These are phyloP conservation scores for Lucilia cuprina DNA, from an alignment of 1,140 invertebrate species.

Conservation along the genomic window DNA sequence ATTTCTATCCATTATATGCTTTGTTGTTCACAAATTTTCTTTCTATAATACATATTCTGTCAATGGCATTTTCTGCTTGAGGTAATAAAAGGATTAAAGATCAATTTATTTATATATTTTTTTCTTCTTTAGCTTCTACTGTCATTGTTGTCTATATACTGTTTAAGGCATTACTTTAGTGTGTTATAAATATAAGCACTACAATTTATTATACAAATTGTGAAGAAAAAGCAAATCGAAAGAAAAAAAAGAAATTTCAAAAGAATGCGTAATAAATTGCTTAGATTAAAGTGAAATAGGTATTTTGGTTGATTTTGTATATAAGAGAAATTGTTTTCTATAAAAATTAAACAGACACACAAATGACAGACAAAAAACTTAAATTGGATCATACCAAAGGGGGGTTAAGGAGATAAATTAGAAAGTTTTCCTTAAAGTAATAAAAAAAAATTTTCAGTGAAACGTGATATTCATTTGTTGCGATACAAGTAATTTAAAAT, in stretches of 20 bases:
- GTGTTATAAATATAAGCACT: not conserved
- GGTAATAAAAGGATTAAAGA: constrained; percentile 7
- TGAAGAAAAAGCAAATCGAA: not conserved
- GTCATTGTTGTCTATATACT: not conserved
- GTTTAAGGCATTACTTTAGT: not conserved
- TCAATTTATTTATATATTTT: not conserved
- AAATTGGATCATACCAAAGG: no score
- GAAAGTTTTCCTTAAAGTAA: no score
- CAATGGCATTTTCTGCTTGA: constrained; percentile 6
- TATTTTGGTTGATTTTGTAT: not conserved
- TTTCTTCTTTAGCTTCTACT: not conserved
- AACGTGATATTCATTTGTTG: no score
- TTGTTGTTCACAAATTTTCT: not conserved
- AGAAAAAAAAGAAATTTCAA: not conserved
- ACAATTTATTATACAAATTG: not conserved
- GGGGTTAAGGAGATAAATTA: no score
- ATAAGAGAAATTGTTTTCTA: no score
- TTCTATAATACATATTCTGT: not conserved
- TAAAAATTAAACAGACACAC: no score
- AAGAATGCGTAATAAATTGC: not conserved
- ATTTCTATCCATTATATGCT: no score
- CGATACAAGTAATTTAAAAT: no score
- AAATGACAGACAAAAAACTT: no score
- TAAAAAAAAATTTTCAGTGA: no score
- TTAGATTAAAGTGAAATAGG: not conserved